Conservation (phyloP, 1,140 invertebrate genomes). For the Lordiphosa mommai region DNA sequence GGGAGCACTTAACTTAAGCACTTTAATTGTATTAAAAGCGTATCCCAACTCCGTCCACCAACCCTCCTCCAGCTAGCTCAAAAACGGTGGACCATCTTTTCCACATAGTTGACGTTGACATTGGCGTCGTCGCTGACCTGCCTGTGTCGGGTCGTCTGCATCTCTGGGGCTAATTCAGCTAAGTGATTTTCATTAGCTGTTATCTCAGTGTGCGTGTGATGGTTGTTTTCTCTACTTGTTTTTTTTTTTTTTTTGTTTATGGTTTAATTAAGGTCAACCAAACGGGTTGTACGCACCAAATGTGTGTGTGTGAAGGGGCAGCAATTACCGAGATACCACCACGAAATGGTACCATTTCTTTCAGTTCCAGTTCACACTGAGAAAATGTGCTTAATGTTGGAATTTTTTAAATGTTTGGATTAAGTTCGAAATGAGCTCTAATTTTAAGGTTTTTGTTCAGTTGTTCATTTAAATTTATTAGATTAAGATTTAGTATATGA, state of each 20-base stretch:
- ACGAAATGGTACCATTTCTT: slow-evolving; percentile 1
- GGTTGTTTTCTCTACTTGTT: slow-evolving; percentile 5
- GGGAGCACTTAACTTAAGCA: slow-evolving; percentile 70
- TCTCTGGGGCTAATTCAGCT: slow-evolving; percentile 56
- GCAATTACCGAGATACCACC: slow-evolving; percentile 32
- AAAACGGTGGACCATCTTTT: slow-evolving; percentile 4
- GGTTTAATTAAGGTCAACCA: slow-evolving; percentile 63
- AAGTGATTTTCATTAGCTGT: slow-evolving; percentile 67
- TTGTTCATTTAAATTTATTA: too few relatives aligned
- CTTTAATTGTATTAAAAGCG: slow-evolving; percentile 74
- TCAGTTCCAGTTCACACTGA: background rate
- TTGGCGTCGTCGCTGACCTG: slow-evolving; percentile 25
- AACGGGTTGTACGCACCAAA: slow-evolving; percentile 38
- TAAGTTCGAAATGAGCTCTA: too few relatives aligned
- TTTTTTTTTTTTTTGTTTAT: slow-evolving; percentile 32
- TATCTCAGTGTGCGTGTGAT: slow-evolving; percentile 51
- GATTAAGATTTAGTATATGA: too few relatives aligned
- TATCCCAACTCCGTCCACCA: slow-evolving; percentile 41
- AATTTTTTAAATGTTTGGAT: too few relatives aligned
- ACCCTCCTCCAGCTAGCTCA: background rate
- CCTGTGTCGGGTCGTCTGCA: background rate
- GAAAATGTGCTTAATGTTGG: too few relatives aligned
- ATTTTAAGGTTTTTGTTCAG: too few relatives aligned
- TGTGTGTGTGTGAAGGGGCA: slow-evolving; percentile 1
- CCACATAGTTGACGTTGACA: slow-evolving; percentile 44